Evolutionary conservation across 2,797 vertebrate genomes (phyloP), one percentile per base, ranked within the genome.

Genomic region (Hybognathus amarus): DNA sequence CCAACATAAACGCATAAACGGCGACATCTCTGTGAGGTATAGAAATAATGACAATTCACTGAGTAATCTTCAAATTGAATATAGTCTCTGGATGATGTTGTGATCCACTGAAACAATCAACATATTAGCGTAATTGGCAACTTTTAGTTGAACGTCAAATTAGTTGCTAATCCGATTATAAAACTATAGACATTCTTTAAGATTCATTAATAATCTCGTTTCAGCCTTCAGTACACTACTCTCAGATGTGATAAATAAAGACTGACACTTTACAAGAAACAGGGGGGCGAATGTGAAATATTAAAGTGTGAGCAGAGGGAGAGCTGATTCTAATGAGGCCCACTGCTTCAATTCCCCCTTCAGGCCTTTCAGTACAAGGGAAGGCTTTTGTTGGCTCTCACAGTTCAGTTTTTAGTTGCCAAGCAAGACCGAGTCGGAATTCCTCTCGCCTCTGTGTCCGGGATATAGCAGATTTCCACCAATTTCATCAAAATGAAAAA

Each of bases 341-440:
- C 89, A 90, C 89, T 88, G 85, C 82, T 88, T 87, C 82, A 88
- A 87, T 90, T 47, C 89, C 89, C 88, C 87, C 85, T 83, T 80
- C 74, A 77, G 84, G 79, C 90, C 91, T 89, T 91, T 90, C 89
- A 92, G 91, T 92, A 83, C 80, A 87, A 91, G 91, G 90, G 89
- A 91, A 92, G 89, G 91, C 94, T 93, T 94, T 94, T 94, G 92
- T 94, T 90, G 59, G 87, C 91, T 85, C 86, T 86, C 93, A 92
- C 92, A 90, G 91, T 92, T 93, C 92, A 92, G 71, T 88, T 92
- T 91, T 88, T 91, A 89, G 95, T 94, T 94, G 93, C 94, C 90
- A 91, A 91, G 94, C 91, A 94, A 89, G 90, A 90, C 83, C 86
- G 89, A 92, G 91, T 91, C 84, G 92, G 92, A 92, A 92, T 93